These are phyloP conservation scores for Panthera leo DNA, from an alignment of 2,113 vertebrate genomes.

Conservation along the genomic window DNA sequence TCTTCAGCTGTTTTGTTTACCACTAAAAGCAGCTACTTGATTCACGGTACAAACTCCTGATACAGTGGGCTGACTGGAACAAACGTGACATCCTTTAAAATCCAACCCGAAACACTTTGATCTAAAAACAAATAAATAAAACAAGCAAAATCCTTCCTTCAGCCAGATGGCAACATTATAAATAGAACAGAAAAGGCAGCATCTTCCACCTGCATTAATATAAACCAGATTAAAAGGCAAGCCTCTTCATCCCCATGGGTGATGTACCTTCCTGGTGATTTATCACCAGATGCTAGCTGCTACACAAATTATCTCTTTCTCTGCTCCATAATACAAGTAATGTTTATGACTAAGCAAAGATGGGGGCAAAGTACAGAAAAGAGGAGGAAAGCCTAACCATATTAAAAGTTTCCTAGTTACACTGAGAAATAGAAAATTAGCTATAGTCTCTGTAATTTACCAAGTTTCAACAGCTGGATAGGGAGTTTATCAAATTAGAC, in stretches of 20 bases:
- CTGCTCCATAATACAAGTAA: not conserved
- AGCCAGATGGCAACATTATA: conserved; percentile 21
- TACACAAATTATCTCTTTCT: not conserved
- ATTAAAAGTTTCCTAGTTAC: not conserved
- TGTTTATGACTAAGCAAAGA: not conserved
- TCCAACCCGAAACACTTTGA: conserved; percentile 33
- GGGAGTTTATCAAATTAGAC: conserved; percentile 40
- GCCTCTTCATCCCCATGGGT: not conserved
- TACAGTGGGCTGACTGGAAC: not conserved
- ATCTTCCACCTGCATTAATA: not conserved
- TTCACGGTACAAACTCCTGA: not conserved
- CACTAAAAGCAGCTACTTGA: not conserved
- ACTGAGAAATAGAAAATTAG: not conserved
- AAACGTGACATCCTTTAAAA: conserved; percentile 32
- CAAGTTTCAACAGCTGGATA: conserved; percentile 34
- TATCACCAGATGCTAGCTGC: not conserved
- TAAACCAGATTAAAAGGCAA: conserved; percentile 17
- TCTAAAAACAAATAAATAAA: conserved; percentile 27
- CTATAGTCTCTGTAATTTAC: not conserved
- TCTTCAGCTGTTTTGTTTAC: not conserved
- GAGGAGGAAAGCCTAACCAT: not conserved
- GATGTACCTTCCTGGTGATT: not conserved
- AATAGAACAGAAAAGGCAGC: not conserved
- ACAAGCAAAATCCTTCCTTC: not conserved
- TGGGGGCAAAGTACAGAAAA: conserved; percentile 28